A percentile compares a stretch with the other conserved stretches of the same genome.
phyloP scores from a whole-genome alignment of 23 tunicate genomes.

The Trididemnum miniatum region DNA sequence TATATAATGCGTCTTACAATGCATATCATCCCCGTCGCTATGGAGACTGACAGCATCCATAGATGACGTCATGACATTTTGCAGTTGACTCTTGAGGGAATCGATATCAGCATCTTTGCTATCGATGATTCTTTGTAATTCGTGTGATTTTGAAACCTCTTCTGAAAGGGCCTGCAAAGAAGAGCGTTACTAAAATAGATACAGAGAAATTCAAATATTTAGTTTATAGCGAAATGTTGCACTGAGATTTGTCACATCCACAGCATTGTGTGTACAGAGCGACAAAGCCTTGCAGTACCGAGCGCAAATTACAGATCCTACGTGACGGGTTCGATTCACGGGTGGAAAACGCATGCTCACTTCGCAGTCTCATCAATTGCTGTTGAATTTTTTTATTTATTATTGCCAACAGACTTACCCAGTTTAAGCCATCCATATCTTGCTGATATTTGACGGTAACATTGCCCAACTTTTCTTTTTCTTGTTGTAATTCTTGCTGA shows the following conservation, averaged over 20 bases:
- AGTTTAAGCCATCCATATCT: slow-evolving; percentile 62
- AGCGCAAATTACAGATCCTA: no score
- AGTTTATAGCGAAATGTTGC: no score
- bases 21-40: slow-evolving; percentile 48
- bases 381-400: no score
- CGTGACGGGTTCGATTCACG: no score
- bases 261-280: no score
- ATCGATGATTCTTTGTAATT: slow-evolving; percentile 71
- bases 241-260: no score
- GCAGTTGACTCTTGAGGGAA: slow-evolving; percentile 57
- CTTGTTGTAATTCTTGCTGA: slow-evolving; percentile 85
- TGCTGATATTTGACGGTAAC: slow-evolving; percentile 53
- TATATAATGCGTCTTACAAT: slow-evolving; percentile 2
- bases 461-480: slow-evolving; percentile 71
- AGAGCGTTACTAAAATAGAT: no score
- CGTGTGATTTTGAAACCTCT: slow-evolving; percentile 45
- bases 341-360: no score
- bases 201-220: no score
- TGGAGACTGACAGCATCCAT: slow-evolving; percentile 42
- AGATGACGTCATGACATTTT: slow-evolving; percentile 6
- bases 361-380: no score
- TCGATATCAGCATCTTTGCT: slow-evolving; percentile 89
- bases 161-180: slow-evolving; percentile 56
- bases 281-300: no score
- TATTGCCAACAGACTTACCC: slow-evolving; percentile 52